phyloP scores from a whole-genome alignment of 2,113 vertebrate genomes.

The Callithrix jacchus region DNA sequence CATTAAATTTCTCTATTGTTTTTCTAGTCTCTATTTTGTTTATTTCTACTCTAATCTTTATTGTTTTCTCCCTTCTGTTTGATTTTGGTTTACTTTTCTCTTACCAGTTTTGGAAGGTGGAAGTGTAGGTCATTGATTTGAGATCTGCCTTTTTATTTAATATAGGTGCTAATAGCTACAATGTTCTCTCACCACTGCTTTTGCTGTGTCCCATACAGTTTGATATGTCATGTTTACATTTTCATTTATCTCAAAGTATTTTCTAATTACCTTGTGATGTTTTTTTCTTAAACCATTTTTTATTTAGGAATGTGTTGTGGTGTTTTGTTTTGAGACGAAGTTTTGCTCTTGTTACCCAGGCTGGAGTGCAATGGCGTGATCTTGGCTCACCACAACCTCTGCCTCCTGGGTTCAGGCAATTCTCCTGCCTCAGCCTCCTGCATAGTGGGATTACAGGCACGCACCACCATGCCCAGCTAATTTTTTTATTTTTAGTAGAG shows the following conservation, averaged over 20 bases:
- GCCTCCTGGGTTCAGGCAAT: too few species aligned
- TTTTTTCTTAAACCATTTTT: background rate
- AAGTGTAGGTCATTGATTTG: background rate
- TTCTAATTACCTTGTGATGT: background rate
- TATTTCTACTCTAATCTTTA: background rate
- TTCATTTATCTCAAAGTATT: background rate
- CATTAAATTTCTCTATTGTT: background rate
- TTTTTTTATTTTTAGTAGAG: too few species aligned
- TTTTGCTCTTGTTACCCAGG: too few species aligned
- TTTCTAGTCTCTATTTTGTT: background rate
- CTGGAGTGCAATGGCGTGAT: too few species aligned
- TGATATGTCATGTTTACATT: background rate
- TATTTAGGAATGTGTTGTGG: background rate
- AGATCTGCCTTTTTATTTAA: background rate
- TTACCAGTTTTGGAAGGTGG: background rate
- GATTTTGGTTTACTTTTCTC: background rate
- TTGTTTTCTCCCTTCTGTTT: background rate
- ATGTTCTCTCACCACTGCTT: background rate
- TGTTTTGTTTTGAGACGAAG: too few species aligned
- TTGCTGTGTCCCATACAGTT: background rate
- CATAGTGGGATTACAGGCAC: too few species aligned
- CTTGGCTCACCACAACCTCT: too few species aligned
- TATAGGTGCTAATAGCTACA: background rate
- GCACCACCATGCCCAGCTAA: too few species aligned
- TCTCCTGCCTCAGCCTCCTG: too few species aligned